Evolutionary conservation across 2,113 vertebrate species (phyloP).

Genomic region (Cacatua alba): DNA sequence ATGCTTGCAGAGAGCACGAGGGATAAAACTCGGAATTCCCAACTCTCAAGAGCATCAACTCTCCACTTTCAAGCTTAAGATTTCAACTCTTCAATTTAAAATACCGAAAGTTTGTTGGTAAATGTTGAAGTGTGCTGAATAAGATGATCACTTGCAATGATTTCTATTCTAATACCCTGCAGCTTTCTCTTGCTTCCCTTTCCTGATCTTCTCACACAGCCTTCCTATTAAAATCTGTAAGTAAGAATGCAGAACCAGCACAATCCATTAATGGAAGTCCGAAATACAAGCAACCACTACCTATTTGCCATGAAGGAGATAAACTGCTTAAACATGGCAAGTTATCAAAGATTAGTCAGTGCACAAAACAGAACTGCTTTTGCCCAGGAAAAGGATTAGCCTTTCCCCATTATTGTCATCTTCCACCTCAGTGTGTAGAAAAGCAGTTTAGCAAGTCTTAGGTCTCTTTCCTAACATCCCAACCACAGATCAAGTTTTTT

Average conservation of each 20-base stretch:
- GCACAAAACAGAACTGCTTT: constrained; percentile 4
- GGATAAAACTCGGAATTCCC: not conserved
- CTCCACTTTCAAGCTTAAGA: not conserved
- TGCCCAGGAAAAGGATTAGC: constrained; percentile 35
- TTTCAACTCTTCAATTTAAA: not conserved
- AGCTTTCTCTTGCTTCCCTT: not conserved
- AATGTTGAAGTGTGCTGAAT: not conserved
- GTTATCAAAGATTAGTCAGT: constrained; percentile 32
- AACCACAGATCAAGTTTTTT: not conserved
- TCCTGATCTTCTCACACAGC: not conserved
- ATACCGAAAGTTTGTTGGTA: fast-evolving
- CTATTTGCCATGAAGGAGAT: constrained; percentile 2
- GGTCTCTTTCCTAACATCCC: not conserved
- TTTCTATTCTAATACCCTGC: not conserved
- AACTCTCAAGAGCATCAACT: not conserved
- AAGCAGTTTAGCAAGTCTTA: constrained; percentile 27
- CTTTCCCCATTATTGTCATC: not conserved
- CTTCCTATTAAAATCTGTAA: not conserved
- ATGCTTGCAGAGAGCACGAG: not conserved
- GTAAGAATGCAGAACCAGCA: constrained; percentile 14
- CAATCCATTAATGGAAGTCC: constrained; percentile 5
- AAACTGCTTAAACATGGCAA: constrained; percentile 25
- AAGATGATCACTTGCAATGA: not conserved
- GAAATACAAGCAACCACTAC: not conserved
- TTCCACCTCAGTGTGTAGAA: not conserved